phyloP scores from a whole-genome alignment of 2,888 invertebrate species.

The Carabus problematicus region DNA sequence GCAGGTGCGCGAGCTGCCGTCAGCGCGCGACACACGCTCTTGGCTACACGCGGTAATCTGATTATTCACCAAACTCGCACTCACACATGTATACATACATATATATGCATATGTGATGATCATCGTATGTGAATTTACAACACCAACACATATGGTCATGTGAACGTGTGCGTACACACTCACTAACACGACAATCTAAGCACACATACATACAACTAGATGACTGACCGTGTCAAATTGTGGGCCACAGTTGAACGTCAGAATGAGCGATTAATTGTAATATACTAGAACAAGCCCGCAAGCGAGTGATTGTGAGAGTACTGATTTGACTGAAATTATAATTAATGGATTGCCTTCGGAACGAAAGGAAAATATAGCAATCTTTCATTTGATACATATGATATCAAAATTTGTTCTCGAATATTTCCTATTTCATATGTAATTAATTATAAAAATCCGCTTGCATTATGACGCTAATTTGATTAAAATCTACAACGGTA shows the following conservation, averaged over 20 bases:
- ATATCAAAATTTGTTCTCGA: neutral
- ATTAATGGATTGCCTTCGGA: too few relatives aligned
- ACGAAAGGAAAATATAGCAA: too few relatives aligned
- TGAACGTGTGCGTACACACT: slow-evolving; percentile 1
- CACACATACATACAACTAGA: neutral
- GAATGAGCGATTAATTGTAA: neutral
- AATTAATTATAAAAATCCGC: too few relatives aligned
- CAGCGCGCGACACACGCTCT: slow-evolving; percentile 33
- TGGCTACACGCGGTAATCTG: slow-evolving; percentile 28
- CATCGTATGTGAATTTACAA: neutral
- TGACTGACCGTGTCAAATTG: slow-evolving; percentile 11
- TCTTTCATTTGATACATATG: too few relatives aligned
- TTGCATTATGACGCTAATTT: too few relatives aligned
- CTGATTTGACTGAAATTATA: too few relatives aligned
- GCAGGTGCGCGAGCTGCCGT: slow-evolving; percentile 53
- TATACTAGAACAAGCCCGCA: neutral
- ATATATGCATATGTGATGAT: neutral
- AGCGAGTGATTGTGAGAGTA: too few relatives aligned
- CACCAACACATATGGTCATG: neutral
- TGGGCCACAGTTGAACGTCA: slow-evolving; percentile 2
- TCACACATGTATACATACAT: neutral
- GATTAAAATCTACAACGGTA: too few relatives aligned
- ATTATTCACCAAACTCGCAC: slow-evolving; percentile 24
- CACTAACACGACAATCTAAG: neutral
- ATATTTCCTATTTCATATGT: neutral